Conservation (phyloP, 2,113 vertebrate genomes). For the Scolopax mira region DNA sequence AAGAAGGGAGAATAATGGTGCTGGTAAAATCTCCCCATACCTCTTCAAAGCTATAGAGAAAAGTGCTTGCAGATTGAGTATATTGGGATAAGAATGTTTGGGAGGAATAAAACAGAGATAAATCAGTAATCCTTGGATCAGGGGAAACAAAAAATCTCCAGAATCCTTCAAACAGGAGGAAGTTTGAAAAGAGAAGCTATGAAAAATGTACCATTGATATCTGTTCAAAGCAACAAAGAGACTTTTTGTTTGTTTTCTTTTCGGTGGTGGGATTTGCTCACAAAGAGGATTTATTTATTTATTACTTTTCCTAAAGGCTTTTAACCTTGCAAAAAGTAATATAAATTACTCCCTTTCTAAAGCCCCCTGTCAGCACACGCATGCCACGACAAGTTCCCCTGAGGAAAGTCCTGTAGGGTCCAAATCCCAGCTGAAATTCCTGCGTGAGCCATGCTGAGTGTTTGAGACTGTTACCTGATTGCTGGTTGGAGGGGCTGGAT, state of each 20-base stretch:
- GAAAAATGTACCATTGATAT: background rate
- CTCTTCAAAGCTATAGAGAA: background rate
- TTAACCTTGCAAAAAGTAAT: background rate
- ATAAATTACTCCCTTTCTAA: constrained; percentile 15
- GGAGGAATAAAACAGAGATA: background rate
- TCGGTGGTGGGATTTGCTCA: background rate
- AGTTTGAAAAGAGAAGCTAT: background rate
- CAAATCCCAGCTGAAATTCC: constrained; percentile 52
- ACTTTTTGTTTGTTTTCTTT: background rate
- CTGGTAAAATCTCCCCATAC: background rate
- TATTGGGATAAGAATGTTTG: background rate
- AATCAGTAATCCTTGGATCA: background rate
- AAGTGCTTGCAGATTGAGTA: background rate
- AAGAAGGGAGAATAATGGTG: background rate
- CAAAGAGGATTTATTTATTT: background rate
- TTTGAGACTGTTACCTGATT: background rate
- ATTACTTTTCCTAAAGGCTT: background rate
- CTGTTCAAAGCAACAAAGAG: background rate
- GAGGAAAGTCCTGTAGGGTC: constrained; percentile 37
- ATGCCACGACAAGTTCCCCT: background rate
- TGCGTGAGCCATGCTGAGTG: background rate
- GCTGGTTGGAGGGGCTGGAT: background rate
- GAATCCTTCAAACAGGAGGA: background rate
- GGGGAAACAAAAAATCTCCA: background rate
- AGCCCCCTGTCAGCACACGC: constrained; percentile 1